Percentiles rank a stretch among this genome's conserved stretches.
Evolutionary conservation across 1,140 invertebrate genomes (phyloP).

Genomic region (Pachyrhynchus sulphureomaculatus): DNA sequence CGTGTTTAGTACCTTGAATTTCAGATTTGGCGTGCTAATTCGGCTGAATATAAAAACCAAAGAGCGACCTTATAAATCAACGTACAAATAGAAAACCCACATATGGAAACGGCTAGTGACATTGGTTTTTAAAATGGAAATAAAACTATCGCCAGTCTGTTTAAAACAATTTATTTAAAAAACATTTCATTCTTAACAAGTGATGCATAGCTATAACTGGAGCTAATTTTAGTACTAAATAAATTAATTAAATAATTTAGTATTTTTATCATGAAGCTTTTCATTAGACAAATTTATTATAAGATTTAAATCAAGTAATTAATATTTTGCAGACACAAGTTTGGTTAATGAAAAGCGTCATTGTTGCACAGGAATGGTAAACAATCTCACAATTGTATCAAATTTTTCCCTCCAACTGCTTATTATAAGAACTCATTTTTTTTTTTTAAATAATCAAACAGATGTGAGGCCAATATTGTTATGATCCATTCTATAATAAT

Average conservation of each 20-base stretch:
- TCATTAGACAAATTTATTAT: neutral
- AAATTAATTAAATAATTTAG: too few species aligned
- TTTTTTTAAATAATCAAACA: too few species aligned
- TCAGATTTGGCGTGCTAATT: constrained; percentile 5
- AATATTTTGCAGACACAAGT: neutral
- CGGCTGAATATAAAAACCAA: constrained; percentile 1
- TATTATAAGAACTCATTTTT: neutral
- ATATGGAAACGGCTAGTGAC: constrained; percentile 20
- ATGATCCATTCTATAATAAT: too few species aligned
- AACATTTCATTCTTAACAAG: constrained; percentile 11
- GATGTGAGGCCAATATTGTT: too few species aligned
- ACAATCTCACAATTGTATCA: too few species aligned
- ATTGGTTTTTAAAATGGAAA: constrained; percentile 34
- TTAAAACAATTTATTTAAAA: constrained; percentile 23
- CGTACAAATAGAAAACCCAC: constrained; percentile 18
- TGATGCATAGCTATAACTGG: neutral
- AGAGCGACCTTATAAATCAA: constrained; percentile 21
- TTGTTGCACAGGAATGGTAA: too few species aligned
- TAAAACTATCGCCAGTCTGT: constrained; percentile 17
- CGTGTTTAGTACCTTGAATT: constrained; percentile 12
- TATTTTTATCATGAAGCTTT: too few species aligned
- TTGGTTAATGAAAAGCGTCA: too few species aligned
- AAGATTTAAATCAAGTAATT: neutral
- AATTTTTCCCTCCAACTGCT: too few species aligned
- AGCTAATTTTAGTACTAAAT: too few species aligned